Base-by-base conservation (phyloP, 1,140 invertebrate genomes). In the Drosophila orosa region DNA sequence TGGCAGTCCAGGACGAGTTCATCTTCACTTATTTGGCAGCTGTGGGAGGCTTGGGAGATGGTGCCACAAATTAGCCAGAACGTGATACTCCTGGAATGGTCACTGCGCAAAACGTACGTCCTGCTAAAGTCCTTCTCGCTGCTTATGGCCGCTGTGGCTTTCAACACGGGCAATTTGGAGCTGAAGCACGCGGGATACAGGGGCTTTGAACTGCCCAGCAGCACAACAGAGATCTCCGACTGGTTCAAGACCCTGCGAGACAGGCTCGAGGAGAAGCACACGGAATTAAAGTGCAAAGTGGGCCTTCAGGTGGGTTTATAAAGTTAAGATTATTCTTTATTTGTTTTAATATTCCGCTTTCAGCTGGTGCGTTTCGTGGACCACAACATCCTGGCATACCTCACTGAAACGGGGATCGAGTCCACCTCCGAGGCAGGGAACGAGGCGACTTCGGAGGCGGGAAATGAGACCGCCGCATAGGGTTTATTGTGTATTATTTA, bases 31-130 rank as follows among this genome's bases (percentile, higher is more conserved):
- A 35, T 39, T n/a, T 56, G 15, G 10, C 29, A 85, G 81, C 45
- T 85, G 48, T 63, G 39, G 50, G 82, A 85, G 55, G 29, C 68
- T 6, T 85, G 65, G 60, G 55, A 85, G 47, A 85, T 86, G 82
- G 25, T 85, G 2, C 73, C 63, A n/a, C 3, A 42, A 19, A 19
- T 85, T 3, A 65, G 57, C 7, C n/a, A 45, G 15, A 71, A 71
- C 9, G 35, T 45, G 3, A 69, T 85, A n/a, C 3, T 86, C 0
- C 35, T 40, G 6, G 68, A 78, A 13, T 85, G 82, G 82, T 44
- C 81, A 1, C 9, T 78, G 8, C 27, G 27, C 6, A 85, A 58
- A 13, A 54, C 68, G 1, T 85, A 81, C 19, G 42, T 68, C 19
- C 48, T 85, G 2, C 24, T 71, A 0, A 85, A 78, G 37, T 60